phyloP scores from a whole-genome alignment of 2,888 invertebrate genomes.

The Dicycla oo region DNA sequence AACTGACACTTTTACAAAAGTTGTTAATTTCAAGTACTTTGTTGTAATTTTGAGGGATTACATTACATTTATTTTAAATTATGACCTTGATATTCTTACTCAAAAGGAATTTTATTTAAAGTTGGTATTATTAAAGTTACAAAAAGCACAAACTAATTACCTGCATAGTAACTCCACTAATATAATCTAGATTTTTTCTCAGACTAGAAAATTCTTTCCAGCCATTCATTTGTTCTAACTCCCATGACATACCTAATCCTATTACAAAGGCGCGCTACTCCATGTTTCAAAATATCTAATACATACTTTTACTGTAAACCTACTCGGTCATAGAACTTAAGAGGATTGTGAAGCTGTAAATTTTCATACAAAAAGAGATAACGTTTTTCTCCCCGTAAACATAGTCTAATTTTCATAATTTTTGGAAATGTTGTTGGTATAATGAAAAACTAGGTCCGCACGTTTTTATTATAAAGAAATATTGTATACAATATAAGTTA shows the following conservation, averaged over 20 bases:
- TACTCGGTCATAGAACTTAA: slow-evolving; percentile 24
- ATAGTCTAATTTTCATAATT: too few relatives aligned
- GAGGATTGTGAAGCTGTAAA: too few relatives aligned
- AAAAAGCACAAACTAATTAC: slow-evolving; percentile 8
- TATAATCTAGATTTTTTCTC: neutral
- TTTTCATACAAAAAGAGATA: too few relatives aligned
- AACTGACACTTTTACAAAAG: neutral
- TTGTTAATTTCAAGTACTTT: neutral
- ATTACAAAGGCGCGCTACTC: neutral
- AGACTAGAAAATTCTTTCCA: neutral
- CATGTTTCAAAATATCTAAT: slow-evolving; percentile 6
- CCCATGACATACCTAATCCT: slow-evolving; percentile 1
- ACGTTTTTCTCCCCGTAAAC: too few relatives aligned
- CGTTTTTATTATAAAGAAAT: too few relatives aligned
- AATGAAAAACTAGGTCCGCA: too few relatives aligned
- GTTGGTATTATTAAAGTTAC: neutral
- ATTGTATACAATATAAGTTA: too few relatives aligned
- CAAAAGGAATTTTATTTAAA: neutral
- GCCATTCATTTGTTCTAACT: slow-evolving; percentile 3
- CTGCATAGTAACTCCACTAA: neutral
- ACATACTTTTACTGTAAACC: slow-evolving; percentile 36
- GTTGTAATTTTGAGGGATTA: neutral
- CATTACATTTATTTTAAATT: neutral
- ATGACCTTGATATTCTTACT: neutral
- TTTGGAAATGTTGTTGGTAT: too few relatives aligned